Evolutionary conservation across 1,140 invertebrate genomes (phyloP).

Genomic region (Drosophila tsacasi): DNA sequence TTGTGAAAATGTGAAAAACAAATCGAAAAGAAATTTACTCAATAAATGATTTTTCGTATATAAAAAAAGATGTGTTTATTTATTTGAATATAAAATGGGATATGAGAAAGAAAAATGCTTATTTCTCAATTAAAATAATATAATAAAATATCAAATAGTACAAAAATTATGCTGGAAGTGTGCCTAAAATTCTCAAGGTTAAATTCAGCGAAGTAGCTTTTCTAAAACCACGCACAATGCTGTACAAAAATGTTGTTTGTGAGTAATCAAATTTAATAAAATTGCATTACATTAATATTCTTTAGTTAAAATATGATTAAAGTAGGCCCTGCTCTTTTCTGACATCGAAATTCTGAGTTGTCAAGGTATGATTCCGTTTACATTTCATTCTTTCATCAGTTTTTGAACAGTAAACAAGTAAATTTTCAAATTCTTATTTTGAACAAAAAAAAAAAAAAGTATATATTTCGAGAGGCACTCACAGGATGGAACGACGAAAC

Average conservation of each 20-base stretch:
- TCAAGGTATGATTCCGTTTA: background rate
- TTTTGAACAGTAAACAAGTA: background rate
- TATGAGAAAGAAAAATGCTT: background rate
- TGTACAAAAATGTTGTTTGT: too few relatives aligned
- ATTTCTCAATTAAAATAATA: too few relatives aligned
- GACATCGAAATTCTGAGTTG: background rate
- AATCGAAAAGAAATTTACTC: conserved; percentile 79
- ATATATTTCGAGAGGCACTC: background rate
- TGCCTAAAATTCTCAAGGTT: too few relatives aligned
- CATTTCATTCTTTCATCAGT: background rate
- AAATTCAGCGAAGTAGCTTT: too few relatives aligned
- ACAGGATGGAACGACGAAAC: background rate
- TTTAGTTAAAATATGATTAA: background rate
- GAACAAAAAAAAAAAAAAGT: background rate
- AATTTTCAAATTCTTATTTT: background rate
- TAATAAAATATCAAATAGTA: too few relatives aligned
- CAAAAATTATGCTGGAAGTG: too few relatives aligned
- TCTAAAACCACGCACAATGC: too few relatives aligned
- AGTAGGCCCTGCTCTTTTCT: background rate
- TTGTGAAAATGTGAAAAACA: conserved; percentile 78
- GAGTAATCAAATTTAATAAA: too few relatives aligned
- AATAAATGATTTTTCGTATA: conserved; percentile 82
- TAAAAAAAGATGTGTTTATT: background rate
- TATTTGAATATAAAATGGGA: background rate
- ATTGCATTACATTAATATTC: too few relatives aligned